phyloP scores from a whole-genome alignment of 2,888 invertebrate species.

The Agelastica alni region DNA sequence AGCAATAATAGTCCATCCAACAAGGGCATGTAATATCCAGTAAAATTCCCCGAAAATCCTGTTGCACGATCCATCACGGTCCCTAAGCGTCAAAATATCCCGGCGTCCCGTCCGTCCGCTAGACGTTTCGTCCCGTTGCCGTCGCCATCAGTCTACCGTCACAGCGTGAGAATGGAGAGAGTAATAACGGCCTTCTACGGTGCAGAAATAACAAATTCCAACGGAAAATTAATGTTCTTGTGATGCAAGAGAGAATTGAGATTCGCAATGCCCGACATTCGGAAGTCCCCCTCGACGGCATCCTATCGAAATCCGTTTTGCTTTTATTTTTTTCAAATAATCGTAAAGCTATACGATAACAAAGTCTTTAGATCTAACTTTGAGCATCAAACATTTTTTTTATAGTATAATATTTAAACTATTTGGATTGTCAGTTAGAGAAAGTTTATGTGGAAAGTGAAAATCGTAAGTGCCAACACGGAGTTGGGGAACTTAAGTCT shows the following conservation, averaged over 20 bases:
- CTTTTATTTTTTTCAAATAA: no score
- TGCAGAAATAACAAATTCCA: conserved; percentile 8
- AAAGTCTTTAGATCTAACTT: no score
- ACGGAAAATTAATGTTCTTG: conserved; percentile 8
- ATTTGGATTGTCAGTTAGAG: no score
- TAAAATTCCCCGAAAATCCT: conserved; percentile 6
- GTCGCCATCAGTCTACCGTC: background rate
- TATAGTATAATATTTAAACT: no score
- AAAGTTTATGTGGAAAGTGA: no score
- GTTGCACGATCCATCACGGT: conserved; percentile 4
- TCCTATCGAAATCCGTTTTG: no score
- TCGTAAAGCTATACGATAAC: no score
- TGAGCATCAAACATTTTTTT: no score
- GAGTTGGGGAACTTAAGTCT: no score
- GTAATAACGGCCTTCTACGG: conserved; percentile 3
- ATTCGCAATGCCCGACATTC: background rate
- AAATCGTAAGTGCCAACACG: no score
- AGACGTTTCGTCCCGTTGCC: conserved; percentile 4
- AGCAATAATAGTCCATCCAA: conserved; percentile 4
- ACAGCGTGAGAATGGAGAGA: conserved; percentile 3
- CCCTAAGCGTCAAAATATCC: conserved; percentile 6
- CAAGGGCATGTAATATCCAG: background rate
- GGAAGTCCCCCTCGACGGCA: no score
- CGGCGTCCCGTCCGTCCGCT: background rate
- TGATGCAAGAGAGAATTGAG: conserved; percentile 1